Evolutionary conservation across 2,113 vertebrate genomes (phyloP).

Genomic region (Procavia capensis): DNA sequence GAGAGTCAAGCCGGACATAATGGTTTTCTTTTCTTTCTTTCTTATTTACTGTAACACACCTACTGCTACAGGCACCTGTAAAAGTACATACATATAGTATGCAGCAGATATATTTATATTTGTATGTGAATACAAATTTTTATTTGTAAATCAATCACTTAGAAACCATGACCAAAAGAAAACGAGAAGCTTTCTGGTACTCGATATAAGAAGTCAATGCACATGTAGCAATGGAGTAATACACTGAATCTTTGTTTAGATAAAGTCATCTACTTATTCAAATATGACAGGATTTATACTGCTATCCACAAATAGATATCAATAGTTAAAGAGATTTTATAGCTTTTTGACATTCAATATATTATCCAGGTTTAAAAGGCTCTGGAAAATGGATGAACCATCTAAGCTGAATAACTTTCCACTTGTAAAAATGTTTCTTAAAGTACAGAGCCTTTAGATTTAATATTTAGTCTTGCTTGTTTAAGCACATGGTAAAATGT

Average conservation of each 20-base stretch:
- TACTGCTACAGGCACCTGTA: neutral
- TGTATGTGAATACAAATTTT: neutral
- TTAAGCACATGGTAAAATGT: conserved; percentile 83
- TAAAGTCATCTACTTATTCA: conserved; percentile 74
- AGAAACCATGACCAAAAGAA: neutral
- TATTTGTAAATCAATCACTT: conserved; percentile 57
- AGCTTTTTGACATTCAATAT: conserved; percentile 77
- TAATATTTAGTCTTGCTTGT: conserved; percentile 84
- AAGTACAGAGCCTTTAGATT: conserved; percentile 81
- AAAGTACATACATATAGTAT: neutral
- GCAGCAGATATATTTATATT: neutral
- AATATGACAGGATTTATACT: conserved; percentile 73
- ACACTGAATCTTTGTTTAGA: conserved; percentile 72
- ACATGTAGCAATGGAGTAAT: neutral
- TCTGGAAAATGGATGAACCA: conserved; percentile 84
- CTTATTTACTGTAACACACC: neutral
- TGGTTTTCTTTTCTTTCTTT: neutral
- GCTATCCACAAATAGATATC: conserved; percentile 84
- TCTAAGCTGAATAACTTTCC: conserved; percentile 84
- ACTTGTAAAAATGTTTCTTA: conserved; percentile 85
- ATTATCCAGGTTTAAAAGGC: conserved; percentile 82
- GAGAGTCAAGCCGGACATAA: neutral
- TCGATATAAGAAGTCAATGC: neutral
- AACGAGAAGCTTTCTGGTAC: neutral
- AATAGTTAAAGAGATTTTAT: conserved; percentile 85